These are phyloP conservation scores for Tetramorium bicarinatum DNA, from an alignment of 2,888 invertebrate genomes.

Conservation along the genomic window DNA sequence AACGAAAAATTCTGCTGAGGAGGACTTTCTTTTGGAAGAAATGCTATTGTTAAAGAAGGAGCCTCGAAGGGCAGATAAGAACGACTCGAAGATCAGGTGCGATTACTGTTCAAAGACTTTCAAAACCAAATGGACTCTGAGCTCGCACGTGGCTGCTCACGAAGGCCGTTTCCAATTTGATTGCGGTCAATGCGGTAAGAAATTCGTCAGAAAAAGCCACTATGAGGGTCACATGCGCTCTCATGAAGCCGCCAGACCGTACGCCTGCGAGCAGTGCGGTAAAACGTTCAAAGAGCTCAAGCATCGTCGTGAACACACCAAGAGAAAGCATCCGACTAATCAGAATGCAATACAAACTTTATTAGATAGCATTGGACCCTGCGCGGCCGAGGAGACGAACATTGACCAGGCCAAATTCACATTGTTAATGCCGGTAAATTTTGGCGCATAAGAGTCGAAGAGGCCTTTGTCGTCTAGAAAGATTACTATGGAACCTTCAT, in stretches of 20 bases:
- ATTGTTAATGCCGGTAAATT: constrained; percentile 84
- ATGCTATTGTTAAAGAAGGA: constrained; percentile 82
- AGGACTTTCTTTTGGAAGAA: constrained; percentile 83
- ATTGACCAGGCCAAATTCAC: constrained; percentile 83
- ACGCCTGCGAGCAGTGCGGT: constrained; percentile 84
- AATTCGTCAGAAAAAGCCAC: constrained; percentile 85
- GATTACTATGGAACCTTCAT: not conserved
- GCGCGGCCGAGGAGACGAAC: constrained; percentile 80
- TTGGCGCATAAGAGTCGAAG: constrained; percentile 74
- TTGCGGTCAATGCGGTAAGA: constrained; percentile 85
- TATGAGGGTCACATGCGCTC: constrained; percentile 85
- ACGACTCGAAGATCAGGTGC: constrained; percentile 80
- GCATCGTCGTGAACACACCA: constrained; percentile 84
- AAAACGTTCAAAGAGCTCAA: constrained; percentile 85
- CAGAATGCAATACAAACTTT: constrained; percentile 83
- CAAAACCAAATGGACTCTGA: constrained; percentile 85
- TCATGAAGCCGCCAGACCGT: constrained; percentile 84
- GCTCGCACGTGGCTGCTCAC: constrained; percentile 85
- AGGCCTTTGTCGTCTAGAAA: constrained; percentile 19
- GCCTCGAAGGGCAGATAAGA: constrained; percentile 68
- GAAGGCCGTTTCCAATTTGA: constrained; percentile 85
- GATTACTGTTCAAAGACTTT: constrained; percentile 85
- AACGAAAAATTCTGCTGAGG: constrained; percentile 73
- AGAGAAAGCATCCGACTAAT: constrained; percentile 82
- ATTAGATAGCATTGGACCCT: constrained; percentile 82